These are phyloP conservation scores for Trilocha varians DNA, from an alignment of 2,888 invertebrate species.

Conservation along the genomic window DNA sequence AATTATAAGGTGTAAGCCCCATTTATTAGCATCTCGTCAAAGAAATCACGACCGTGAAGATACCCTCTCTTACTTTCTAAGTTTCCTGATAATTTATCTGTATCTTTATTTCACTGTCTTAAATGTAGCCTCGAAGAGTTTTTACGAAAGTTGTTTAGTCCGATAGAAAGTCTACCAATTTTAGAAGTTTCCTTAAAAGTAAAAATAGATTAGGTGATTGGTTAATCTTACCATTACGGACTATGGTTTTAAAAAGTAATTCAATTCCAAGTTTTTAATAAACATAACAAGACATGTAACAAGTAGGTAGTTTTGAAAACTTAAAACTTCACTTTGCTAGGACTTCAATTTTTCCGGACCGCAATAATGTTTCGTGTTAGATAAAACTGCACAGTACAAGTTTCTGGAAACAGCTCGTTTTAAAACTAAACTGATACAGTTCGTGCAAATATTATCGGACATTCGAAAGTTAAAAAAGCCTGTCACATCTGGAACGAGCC, in stretches of 20 bases:
- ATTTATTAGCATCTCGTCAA: constrained; percentile 69
- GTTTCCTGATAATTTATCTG: constrained; percentile 1
- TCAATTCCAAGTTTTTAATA: no score
- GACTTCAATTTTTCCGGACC: not conserved
- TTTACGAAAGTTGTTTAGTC: no score
- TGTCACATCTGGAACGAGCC: constrained; percentile 21
- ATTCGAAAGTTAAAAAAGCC: constrained; percentile 11
- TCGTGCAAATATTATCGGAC: constrained; percentile 17
- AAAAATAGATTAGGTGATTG: no score
- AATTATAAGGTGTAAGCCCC: constrained; percentile 67
- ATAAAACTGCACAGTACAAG: not conserved
- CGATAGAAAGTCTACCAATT: no score
- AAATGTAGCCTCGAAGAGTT: no score
- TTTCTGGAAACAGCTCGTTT: not conserved
- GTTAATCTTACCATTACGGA: no score
- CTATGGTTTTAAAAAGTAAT: no score
- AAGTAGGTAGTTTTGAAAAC: no score
- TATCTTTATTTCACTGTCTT: no score
- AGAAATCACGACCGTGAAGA: constrained; percentile 38
- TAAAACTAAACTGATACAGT: constrained; percentile 6
- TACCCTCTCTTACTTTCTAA: constrained; percentile 14
- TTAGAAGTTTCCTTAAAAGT: no score
- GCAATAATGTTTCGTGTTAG: not conserved
- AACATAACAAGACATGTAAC: no score
- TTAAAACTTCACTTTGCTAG: not conserved